These are phyloP conservation scores for Hyles vespertilio DNA, from an alignment of 1,140 invertebrate species.

Conservation along the genomic window DNA sequence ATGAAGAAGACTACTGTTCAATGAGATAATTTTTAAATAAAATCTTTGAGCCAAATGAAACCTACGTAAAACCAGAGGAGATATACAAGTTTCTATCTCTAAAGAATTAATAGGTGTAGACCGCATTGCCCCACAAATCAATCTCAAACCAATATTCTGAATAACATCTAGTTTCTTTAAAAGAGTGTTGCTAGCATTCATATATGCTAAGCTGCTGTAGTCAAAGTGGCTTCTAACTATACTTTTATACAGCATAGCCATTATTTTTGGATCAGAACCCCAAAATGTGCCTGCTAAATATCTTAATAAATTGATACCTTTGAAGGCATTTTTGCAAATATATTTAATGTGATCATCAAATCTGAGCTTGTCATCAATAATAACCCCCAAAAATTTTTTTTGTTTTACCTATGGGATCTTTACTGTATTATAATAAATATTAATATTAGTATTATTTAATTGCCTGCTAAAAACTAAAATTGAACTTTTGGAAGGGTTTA, in stretches of 20 bases:
- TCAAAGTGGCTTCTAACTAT: constrained; percentile 21
- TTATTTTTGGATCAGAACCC: constrained; percentile 22
- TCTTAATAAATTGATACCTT: constrained; percentile 19
- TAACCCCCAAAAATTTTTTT: constrained; percentile 19
- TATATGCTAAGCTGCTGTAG: constrained; percentile 16
- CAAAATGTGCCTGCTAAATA: constrained; percentile 14
- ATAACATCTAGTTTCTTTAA: constrained; percentile 15
- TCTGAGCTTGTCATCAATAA: constrained; percentile 16
- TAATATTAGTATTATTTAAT: neutral
- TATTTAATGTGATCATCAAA: constrained; percentile 17
- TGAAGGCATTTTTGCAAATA: constrained; percentile 14
- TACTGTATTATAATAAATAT: constrained; percentile 8
- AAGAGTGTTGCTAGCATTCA: constrained; percentile 9
- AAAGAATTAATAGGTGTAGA: constrained; percentile 16
- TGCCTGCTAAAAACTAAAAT: neutral
- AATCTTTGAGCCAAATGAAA: constrained; percentile 9
- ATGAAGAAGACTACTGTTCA: constrained; percentile 5
- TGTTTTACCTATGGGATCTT: constrained; percentile 7
- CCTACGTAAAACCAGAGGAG: constrained; percentile 7
- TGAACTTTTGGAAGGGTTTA: constrained; percentile 6
- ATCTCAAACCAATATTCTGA: constrained; percentile 14
- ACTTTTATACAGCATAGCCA: constrained; percentile 9
- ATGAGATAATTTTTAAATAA: constrained; percentile 3
- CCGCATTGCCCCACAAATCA: constrained; percentile 22
- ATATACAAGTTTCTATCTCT: constrained; percentile 18